phyloP scores from a whole-genome alignment of 1,140 invertebrate genomes.

The Philotrypesis tridentata region DNA sequence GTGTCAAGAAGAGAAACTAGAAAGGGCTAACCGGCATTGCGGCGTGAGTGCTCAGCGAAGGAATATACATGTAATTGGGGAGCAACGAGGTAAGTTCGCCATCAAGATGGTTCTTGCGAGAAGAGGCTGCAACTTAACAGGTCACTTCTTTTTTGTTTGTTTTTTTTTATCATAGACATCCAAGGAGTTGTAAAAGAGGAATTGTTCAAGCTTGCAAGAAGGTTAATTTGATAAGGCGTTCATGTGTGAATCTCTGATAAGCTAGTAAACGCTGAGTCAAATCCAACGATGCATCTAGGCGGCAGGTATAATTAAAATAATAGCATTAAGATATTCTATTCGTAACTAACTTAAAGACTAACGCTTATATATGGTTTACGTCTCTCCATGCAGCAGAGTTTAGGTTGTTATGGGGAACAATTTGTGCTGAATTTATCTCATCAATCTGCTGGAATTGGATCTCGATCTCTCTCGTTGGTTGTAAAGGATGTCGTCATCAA shows the following conservation, averaged over 20 bases:
- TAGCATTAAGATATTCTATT: conserved; percentile 67
- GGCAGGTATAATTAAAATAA: conserved; percentile 69
- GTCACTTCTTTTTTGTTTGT: conserved; percentile 34
- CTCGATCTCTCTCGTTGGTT: conserved; percentile 1
- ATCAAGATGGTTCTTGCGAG: conserved; percentile 28
- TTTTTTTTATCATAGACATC: conserved; percentile 24
- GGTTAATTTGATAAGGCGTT: conserved; percentile 45
- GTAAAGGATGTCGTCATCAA: conserved; percentile 29
- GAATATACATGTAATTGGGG: conserved; percentile 26
- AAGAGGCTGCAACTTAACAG: conserved; percentile 43
- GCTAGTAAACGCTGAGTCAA: conserved; percentile 52
- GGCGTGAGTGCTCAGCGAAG: conserved; percentile 41
- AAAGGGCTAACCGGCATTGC: conserved; percentile 53
- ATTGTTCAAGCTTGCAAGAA: conserved; percentile 48
- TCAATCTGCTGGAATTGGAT: conserved; percentile 33
- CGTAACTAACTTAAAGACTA: conserved; percentile 72
- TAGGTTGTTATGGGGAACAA: conserved; percentile 35
- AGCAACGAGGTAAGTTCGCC: conserved; percentile 42
- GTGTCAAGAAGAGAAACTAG: conserved; percentile 55
- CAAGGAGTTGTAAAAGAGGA: conserved; percentile 45
- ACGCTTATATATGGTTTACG: conserved; percentile 55
- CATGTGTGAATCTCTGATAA: conserved; percentile 35
- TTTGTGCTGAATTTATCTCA: conserved; percentile 30
- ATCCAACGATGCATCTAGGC: conserved; percentile 71
- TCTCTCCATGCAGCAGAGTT: conserved; percentile 47